Conservation (phyloP, 2,797 vertebrate genomes). For the Mormyrus hasselquistii region DNA sequence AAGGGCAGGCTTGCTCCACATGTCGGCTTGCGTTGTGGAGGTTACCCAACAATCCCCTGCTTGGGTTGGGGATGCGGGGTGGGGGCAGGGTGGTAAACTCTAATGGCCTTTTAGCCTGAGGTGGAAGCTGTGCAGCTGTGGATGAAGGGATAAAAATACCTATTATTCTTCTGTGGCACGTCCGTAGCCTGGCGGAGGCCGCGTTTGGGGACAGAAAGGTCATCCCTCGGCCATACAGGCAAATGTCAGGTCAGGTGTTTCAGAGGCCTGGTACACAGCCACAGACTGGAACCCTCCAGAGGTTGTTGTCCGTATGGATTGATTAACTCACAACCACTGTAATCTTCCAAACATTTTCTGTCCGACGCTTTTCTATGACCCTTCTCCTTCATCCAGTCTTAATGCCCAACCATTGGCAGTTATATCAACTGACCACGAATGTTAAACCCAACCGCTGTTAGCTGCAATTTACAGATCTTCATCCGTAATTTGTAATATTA, state of each 20-base stretch:
- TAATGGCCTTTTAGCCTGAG: slow-evolving; percentile 63
- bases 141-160: slow-evolving; percentile 65
- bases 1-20: slow-evolving; percentile 49
- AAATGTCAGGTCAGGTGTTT: slow-evolving; percentile 48
- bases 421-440: background rate
- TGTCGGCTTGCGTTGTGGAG: slow-evolving; percentile 56
- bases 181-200: slow-evolving; percentile 36
- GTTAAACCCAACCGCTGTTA: background rate
- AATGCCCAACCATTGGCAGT: background rate
- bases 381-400: background rate
- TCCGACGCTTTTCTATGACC: background rate
- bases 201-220: slow-evolving; percentile 44
- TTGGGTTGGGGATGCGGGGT: slow-evolving; percentile 28
- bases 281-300: slow-evolving; percentile 8
- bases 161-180: slow-evolving; percentile 52
- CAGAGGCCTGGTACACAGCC: slow-evolving; percentile 31
- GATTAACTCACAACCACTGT: background rate
- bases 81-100: slow-evolving; percentile 48
- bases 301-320: background rate
- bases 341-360: slow-evolving; percentile 31
- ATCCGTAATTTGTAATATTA: background rate
- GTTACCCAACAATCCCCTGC: slow-evolving; percentile 51
- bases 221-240: slow-evolving; percentile 42
- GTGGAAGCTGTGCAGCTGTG: slow-evolving; percentile 66
- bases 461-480: background rate